Conservation (phyloP, 2,888 invertebrate species). For the Aporophyla nigra region DNA sequence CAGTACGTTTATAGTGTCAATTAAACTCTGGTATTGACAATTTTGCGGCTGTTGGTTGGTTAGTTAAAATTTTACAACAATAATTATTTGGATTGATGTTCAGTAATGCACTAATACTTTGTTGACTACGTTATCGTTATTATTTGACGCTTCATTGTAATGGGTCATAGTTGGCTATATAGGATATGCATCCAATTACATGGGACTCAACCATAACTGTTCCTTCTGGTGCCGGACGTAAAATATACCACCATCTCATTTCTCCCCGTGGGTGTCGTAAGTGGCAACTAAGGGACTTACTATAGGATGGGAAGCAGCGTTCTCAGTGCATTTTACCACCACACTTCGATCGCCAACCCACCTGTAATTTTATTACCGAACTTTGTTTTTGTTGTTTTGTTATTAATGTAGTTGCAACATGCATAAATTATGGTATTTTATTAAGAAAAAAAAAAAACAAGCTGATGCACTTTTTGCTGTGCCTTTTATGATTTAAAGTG, state of each 20-base stretch:
- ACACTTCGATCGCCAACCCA: too few relatives aligned
- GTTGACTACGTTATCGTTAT: background rate
- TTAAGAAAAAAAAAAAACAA: background rate
- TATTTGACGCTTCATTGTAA: background rate
- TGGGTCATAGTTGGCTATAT: background rate
- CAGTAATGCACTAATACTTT: background rate
- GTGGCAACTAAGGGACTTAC: too few relatives aligned
- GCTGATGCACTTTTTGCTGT: background rate
- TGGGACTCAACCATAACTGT: too few relatives aligned
- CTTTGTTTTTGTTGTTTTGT: too few relatives aligned
- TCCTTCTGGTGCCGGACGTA: too few relatives aligned
- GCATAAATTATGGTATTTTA: too few relatives aligned
- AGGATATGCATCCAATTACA: background rate
- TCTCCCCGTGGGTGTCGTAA: too few relatives aligned
- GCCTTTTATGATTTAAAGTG: conserved; percentile 12
- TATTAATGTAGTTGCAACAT: too few relatives aligned
- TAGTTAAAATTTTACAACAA: conserved; percentile 20
- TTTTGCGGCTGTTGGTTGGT: conserved; percentile 29
- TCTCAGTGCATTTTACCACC: too few relatives aligned
- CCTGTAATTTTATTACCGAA: too few relatives aligned
- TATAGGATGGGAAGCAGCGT: too few relatives aligned
- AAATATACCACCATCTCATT: too few relatives aligned
- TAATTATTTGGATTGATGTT: conserved; percentile 19
- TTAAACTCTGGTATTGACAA: conserved; percentile 36
- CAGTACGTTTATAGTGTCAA: conserved; percentile 20